Percentiles rank a stretch among this genome's conserved stretches.
These are phyloP conservation scores for Ceratosolen fusciceps DNA, from an alignment of 1,140 invertebrate species.

Conservation along the genomic window DNA sequence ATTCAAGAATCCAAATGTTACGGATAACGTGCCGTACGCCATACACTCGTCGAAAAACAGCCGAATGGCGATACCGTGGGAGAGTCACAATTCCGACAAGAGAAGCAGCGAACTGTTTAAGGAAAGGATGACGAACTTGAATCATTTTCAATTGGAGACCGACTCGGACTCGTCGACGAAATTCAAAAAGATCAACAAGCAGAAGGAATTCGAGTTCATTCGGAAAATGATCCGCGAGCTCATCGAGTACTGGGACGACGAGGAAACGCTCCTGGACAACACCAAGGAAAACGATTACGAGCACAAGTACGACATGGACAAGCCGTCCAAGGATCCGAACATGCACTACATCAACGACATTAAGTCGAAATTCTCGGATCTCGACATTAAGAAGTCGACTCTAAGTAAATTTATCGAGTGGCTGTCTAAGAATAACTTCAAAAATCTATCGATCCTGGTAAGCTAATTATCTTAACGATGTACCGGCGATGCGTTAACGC, in stretches of 20 bases:
- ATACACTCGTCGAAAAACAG: background rate
- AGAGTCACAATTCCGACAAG: background rate
- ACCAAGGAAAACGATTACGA: background rate
- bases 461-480: background rate
- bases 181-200: background rate
- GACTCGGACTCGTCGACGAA: background rate
- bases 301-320: background rate
- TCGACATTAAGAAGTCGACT: background rate
- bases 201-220: constrained; percentile 24
- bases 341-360: background rate
- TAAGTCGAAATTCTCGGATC: background rate
- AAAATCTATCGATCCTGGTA: background rate
- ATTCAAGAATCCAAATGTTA: background rate
- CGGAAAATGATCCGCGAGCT: constrained; percentile 32
- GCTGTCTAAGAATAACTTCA: constrained; percentile 22
- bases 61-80: background rate
- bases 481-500: no score
- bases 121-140: background rate
- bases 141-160: background rate
- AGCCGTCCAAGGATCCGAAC: background rate
- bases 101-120: background rate
- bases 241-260: constrained; percentile 27
- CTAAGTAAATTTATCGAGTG: constrained; percentile 24
- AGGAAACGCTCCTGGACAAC: background rate
- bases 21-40: background rate